These are phyloP conservation scores for Pseudomugil tenellus DNA, from an alignment of 2,797 vertebrate species.

Conservation along the genomic window DNA sequence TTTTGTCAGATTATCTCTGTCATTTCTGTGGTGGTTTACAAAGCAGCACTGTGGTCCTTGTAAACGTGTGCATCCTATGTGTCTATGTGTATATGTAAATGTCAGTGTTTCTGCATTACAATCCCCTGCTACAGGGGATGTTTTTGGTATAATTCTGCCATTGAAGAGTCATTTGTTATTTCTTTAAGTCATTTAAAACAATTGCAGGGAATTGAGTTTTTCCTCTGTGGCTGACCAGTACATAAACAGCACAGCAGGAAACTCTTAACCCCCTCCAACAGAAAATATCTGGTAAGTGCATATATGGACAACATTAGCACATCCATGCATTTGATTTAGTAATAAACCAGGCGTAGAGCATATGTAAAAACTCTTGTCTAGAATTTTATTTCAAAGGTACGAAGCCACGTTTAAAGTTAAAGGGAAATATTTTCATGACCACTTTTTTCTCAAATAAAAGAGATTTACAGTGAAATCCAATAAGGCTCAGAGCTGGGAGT, in stretches of 20 bases:
- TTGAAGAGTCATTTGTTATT: conserved; percentile 63
- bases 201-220: conserved; percentile 58
- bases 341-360: conserved; percentile 48
- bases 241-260: conserved; percentile 73
- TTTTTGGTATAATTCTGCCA: conserved; percentile 51
- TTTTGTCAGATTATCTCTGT: conserved; percentile 62
- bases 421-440: conserved; percentile 26
- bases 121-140: conserved; percentile 21
- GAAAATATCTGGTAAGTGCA: conserved; percentile 61
- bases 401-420: conserved; percentile 23
- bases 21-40: conserved; percentile 33
- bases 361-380: conserved; percentile 10
- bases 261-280: conserved; percentile 47
- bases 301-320: conserved; percentile 60
- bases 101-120: no score
- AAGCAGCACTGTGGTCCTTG: conserved; percentile 29
- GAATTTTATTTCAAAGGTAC: conserved; percentile 30
- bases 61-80: conserved; percentile 16
- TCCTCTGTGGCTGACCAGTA: conserved; percentile 70
- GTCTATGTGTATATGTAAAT: conserved; percentile 3
- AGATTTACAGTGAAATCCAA: conserved; percentile 12
- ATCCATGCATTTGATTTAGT: conserved; percentile 61
- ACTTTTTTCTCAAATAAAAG: conserved; percentile 12
- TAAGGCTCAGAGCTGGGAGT: background rate
- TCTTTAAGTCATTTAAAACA: conserved; percentile 55